Percentiles rank a stretch among this genome's conserved stretches.
Evolutionary conservation across 2,888 invertebrate genomes (phyloP).

Genomic region (Nephrotoma appendiculata): DNA sequence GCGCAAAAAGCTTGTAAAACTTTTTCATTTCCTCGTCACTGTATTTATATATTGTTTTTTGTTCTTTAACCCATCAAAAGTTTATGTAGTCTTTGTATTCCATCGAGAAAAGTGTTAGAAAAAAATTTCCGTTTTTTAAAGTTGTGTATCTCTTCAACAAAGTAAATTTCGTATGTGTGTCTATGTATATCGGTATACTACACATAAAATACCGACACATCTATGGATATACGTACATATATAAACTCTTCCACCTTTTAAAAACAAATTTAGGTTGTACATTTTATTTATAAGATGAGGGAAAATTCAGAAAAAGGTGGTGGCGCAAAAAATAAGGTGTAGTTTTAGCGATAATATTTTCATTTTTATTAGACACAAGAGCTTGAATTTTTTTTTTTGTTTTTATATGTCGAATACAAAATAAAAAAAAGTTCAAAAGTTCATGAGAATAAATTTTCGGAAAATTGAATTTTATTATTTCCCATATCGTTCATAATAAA

Average conservation of each 20-base stretch:
- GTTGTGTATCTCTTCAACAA: background rate
- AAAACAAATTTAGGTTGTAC: background rate
- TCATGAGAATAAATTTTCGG: background rate
- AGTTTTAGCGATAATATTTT: constrained; percentile 2
- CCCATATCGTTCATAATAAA: constrained; percentile 3
- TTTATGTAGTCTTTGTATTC: background rate
- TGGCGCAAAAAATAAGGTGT: background rate
- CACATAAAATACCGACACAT: background rate
- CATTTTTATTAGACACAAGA: constrained; percentile 2
- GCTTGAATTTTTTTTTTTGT: background rate
- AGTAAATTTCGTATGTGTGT: background rate
- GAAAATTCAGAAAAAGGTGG: background rate
- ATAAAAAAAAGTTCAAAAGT: background rate
- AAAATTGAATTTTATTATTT: constrained; percentile 4
- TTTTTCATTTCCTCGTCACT: background rate
- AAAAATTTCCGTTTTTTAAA: background rate
- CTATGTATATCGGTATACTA: background rate
- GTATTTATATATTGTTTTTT: background rate
- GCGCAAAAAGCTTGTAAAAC: background rate
- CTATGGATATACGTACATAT: background rate
- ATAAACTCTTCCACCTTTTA: background rate
- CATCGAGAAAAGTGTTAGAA: background rate
- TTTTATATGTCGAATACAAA: background rate
- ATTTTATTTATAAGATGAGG: background rate
- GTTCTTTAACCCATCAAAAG: background rate